Conservation (phyloP, 2,113 vertebrate genomes). For the Enhydra lutris region DNA sequence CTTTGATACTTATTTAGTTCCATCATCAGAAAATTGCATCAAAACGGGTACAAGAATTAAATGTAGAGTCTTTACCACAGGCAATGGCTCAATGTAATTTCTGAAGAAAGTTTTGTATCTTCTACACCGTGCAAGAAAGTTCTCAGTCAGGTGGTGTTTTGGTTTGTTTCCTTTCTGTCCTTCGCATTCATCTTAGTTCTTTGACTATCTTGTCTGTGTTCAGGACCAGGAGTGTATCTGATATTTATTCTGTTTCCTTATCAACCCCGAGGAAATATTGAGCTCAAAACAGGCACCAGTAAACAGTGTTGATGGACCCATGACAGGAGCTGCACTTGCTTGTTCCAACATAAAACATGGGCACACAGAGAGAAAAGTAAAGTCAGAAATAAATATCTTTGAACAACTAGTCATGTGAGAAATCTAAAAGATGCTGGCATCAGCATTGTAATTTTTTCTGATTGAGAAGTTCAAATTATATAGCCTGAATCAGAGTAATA, state of each 20-base stretch:
- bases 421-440: constrained; percentile 12
- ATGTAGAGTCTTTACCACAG: background rate
- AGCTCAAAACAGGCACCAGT: background rate
- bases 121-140: background rate
- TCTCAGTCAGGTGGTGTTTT: background rate
- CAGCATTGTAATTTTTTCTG: background rate
- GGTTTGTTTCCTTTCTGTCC: background rate
- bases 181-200: background rate
- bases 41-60: background rate
- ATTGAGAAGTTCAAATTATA: constrained; percentile 4
- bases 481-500: background rate
- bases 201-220: background rate
- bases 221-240: background rate
- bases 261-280: background rate
- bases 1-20: background rate
- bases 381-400: background rate
- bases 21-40: background rate
- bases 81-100: background rate
- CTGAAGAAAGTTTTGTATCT: background rate
- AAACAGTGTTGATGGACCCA: background rate
- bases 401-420: background rate
- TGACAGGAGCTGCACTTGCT: background rate
- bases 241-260: background rate
- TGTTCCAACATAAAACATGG: background rate
- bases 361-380: background rate